Base-by-base conservation (phyloP, 2,113 vertebrate species). In the Sceloporus tristichus region DNA sequence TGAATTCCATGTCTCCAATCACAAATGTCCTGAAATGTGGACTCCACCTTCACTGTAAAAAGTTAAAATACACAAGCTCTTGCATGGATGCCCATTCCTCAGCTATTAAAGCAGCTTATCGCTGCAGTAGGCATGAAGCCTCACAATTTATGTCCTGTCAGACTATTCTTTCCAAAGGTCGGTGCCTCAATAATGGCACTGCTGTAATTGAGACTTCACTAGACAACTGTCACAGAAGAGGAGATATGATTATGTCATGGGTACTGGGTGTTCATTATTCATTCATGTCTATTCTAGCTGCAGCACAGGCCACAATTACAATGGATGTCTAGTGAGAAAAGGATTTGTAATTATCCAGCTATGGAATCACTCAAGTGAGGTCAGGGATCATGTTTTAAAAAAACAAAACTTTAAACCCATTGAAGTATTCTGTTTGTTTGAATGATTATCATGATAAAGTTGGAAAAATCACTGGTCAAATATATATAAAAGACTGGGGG, bases 121-220 rank as follows among this genome's bases (percentile, higher is more conserved):
- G 56, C 66, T 87, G 84, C 5, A 86, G 2, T 74, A 86, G 73
- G 38, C 84, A 85, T 89, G 9, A 29, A 68, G n/a, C 54, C 86
- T 91, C 81, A 89, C 86, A 85, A 13, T 87, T 92, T 89, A 90
- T 78, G 56, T 73, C 21, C 88, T 90, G 89, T 29, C 75, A 89
- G 77, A 25, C 23, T 79, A 65, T 9, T 79, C 81, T 85, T 90
- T 86, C 59, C 85, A 92, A 85, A 92, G 29, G 71, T 0, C 87
- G 75, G 77, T 92, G 89, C 84, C 85, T 89, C 65, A 74, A 70
- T 59, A 91, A 80, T 23, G 85, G 66, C 65, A 54, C 8, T 29
- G 65, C 53, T 92, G 82, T 84, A 87, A 86, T 4, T 82, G 86
- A 84, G 79, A 76, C 79, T 86, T 80, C 87, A 21, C 78, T 91